Evolutionary conservation across 2,797 vertebrate species (phyloP), one percentile per base, ranked within the genome.

Genomic region (Syngnathus rostellatus): DNA sequence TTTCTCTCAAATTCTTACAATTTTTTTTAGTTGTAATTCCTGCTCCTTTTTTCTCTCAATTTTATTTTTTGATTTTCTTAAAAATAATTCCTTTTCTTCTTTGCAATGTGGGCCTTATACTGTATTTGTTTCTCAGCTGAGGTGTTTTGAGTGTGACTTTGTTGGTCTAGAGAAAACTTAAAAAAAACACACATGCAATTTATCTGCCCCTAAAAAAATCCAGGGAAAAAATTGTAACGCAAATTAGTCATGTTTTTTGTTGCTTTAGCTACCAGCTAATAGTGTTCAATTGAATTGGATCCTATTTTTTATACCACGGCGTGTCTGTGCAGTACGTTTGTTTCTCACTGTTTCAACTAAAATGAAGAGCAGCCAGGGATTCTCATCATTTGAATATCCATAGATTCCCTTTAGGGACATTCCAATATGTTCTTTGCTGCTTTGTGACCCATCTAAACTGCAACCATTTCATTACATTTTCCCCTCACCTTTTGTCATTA

Each of bases 251-350:
- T 76, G 60, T 61, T 71, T 37, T 16, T 68, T 71, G 74, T 79
- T 21, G 21, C 68, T 69, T 82, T 79, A 68, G 75, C 79, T 81
- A 71, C 75, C 55, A 76, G 76, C 64, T 70, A 73, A 72, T 76
- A 82, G 76, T 81, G 64, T 73, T 70, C 71, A 83, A 85, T 80
- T 79, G 67, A 84, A 81, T 81, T 71, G 69, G 76, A 87, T 85
- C 71, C 74, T 85, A 86, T 90, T 91, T 55, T 91, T 90, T 89
- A 85, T 90, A 88, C 83, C 81, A 80, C 87, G 79, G 75, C 63
- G 76, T 82, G 83, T 80, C 62, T 72, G 68, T 77, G 71, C 71
- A 63, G 83, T 78, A 63, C 69, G 69, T 76, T 68, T 80, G 80
- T 76, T 75, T 82, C 64, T 14, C 66, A 75, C 72, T 71, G 65